Evolutionary conservation across 2,888 invertebrate species (phyloP).

Genomic region (Elmis aenea): DNA sequence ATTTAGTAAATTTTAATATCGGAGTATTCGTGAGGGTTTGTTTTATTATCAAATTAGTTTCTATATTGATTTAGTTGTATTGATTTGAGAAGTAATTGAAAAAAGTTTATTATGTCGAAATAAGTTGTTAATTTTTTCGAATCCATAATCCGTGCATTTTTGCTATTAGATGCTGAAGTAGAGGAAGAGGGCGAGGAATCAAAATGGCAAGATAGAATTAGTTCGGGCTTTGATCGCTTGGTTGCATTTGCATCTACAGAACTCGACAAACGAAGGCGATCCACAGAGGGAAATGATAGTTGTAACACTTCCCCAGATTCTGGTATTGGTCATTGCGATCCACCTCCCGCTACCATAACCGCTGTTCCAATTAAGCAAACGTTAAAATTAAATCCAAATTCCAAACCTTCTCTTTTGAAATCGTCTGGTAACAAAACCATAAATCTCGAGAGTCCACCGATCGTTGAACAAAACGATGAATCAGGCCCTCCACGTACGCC

Average conservation of each 20-base stretch:
- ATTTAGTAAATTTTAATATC: too few relatives aligned
- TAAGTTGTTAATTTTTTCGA: too few relatives aligned
- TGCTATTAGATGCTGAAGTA: constrained; percentile 54
- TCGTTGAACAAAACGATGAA: constrained; percentile 46
- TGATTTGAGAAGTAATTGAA: too few relatives aligned
- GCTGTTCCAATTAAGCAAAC: constrained; percentile 37
- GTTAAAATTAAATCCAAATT: constrained; percentile 39
- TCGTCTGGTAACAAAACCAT: constrained; percentile 46
- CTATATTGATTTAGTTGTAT: background rate
- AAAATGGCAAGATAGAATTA: constrained; percentile 91
- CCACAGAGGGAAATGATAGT: constrained; percentile 69
- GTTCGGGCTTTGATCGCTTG: constrained; percentile 88
- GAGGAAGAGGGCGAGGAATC: constrained; percentile 72
- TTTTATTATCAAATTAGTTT: background rate
- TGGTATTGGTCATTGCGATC: constrained; percentile 70
- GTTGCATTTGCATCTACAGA: constrained; percentile 92
- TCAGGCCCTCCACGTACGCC: constrained; percentile 54
- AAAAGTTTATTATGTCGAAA: too few relatives aligned
- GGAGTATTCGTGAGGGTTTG: background rate
- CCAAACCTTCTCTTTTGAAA: constrained; percentile 42
- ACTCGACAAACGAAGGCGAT: constrained; percentile 78
- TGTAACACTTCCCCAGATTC: constrained; percentile 85
- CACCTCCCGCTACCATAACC: constrained; percentile 49
- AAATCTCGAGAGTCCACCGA: constrained; percentile 49
- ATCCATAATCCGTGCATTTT: too few relatives aligned